Evolutionary conservation across 92 coral and sea anemone genomes (phyloP).

Genomic region (Zoanthus sociatus): DNA sequence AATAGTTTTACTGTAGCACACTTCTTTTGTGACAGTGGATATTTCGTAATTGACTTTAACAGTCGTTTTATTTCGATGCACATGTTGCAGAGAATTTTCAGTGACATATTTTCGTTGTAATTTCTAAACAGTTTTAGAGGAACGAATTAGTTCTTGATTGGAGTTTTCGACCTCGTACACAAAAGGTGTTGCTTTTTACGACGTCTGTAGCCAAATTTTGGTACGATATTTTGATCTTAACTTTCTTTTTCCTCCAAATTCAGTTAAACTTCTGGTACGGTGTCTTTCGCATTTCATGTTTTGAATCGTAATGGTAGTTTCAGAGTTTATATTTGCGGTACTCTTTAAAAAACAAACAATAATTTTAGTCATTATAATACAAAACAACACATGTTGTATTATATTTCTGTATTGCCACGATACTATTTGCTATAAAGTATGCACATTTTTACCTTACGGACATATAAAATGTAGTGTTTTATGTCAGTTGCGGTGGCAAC

Average conservation of each 20-base stretch:
- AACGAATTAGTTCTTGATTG: not conserved
- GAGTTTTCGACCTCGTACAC: not conserved
- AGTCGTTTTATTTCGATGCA: not conserved
- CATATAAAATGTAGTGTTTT: no score
- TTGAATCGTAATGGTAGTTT: not conserved
- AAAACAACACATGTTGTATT: no score
- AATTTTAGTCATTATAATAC: not conserved
- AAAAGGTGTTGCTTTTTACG: not conserved
- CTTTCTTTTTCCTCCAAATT: not conserved
- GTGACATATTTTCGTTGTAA: not conserved
- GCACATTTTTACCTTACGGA: no score
- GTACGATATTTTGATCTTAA: not conserved
- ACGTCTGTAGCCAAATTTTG: not conserved
- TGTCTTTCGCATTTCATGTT: not conserved
- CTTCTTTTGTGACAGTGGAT: slow-evolving; percentile 5
- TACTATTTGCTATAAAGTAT: no score
- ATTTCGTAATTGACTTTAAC: slow-evolving; percentile 32
- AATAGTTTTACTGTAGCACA: not conserved
- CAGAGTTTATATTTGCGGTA: not conserved
- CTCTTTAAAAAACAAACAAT: not conserved
- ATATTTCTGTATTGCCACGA: no score
- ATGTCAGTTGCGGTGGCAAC: no score
- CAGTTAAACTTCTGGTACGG: not conserved
- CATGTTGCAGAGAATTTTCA: not conserved
- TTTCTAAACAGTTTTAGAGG: not conserved